phyloP scores from a whole-genome alignment of 2,888 invertebrate species.

The Catocala fraxini region DNA sequence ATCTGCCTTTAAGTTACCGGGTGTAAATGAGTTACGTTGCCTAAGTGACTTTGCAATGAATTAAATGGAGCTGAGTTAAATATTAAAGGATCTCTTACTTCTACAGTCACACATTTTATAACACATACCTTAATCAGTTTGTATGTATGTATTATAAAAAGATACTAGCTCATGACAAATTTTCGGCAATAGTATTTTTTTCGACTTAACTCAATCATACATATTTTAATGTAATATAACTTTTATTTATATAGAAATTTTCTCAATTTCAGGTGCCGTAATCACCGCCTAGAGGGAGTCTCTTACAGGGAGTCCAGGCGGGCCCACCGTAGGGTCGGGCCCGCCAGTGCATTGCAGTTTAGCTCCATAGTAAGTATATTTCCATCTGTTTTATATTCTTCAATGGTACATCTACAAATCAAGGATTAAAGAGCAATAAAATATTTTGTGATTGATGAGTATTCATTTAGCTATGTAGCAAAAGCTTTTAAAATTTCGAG shows the following conservation, averaged over 20 bases:
- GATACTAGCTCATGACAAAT: too few relatives aligned
- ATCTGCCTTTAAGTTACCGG: too few relatives aligned
- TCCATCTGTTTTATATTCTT: background rate
- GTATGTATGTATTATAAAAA: too few relatives aligned
- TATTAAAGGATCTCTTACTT: too few relatives aligned
- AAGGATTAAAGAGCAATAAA: background rate
- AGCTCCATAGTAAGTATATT: slow-evolving; percentile 6
- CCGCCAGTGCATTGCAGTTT: slow-evolving; percentile 58
- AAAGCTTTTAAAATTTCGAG: background rate
- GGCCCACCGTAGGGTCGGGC: slow-evolving; percentile 74
- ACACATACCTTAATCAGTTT: too few relatives aligned
- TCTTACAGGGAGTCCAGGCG: slow-evolving; percentile 55
- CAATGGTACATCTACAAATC: background rate
- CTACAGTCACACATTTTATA: too few relatives aligned
- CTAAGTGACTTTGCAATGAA: too few relatives aligned
- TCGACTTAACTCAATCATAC: background rate
- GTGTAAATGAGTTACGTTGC: too few relatives aligned
- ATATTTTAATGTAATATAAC: background rate
- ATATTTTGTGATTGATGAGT: background rate
- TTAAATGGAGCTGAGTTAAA: too few relatives aligned
- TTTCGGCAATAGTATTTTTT: too few relatives aligned
- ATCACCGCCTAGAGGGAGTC: slow-evolving; percentile 34
- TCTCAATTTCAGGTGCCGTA: slow-evolving; percentile 62
- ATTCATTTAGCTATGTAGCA: background rate
- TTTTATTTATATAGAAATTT: slow-evolving; percentile 1